Base-by-base conservation (phyloP, 2,797 vertebrate genomes). In the Pipistrellus kuhlii region DNA sequence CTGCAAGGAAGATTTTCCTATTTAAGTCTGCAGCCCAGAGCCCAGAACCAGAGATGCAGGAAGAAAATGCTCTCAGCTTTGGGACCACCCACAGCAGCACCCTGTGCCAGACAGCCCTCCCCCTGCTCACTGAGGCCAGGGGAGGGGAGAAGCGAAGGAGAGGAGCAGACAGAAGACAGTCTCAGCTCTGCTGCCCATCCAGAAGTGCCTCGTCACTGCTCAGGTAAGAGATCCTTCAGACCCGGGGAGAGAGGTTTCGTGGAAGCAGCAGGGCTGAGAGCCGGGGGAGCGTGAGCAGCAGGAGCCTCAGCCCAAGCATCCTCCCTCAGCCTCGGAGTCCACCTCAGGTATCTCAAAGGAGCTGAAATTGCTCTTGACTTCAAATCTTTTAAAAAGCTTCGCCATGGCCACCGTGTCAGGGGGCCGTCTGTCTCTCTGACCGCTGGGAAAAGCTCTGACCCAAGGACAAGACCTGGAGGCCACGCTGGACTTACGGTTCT, bases 1-100 rank as follows among this genome's bases (percentile, higher is more conserved):
- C 81, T 78, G 75, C 46, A 30, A 38, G 64, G 80, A 81, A 81
- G 89, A 46, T 14, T 32, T 76, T 44, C 81, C 93, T 59, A 51
- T 6, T 27, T 53, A 35, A 17, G 90, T 55, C 85, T 27, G 23
- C 44, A n/a, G 51, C 17, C 32, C n/a, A 3, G 23, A 32, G 75
- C 35, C 44, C 14, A 27, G 78, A 35, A 32, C 23, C 44, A 8
- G 38, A 73, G 78, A 69, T 6, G 4, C 44, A 55, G 53, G 57
- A 44, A 76, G 84, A 30, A 71, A 23, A 55, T 2, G 21, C 59
- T 72, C 75, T 48, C 53, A 9, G 7, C 44, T 0, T 20, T 13
- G 1, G 27, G 93, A 32, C 87, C 92, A 91, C 92, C 80, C 80
- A 75, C 44, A n/a, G 9, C 14, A 57, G 48, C 2, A 1, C 35